Conservation (phyloP, 1,140 invertebrate species). For the Leucophenga varia region DNA sequence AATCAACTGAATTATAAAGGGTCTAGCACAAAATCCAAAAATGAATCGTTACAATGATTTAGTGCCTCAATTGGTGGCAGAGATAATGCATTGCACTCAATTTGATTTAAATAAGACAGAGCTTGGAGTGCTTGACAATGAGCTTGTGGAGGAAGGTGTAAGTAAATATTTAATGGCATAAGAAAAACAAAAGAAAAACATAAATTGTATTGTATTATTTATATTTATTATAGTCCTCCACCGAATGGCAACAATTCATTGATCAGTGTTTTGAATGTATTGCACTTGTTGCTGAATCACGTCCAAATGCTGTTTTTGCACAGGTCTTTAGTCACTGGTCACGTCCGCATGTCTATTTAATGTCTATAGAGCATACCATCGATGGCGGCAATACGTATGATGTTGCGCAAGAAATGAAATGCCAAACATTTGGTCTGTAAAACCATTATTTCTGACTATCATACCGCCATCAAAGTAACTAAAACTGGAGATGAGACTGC, state of each 20-base stretch:
- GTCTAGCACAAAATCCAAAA: constrained; percentile 32
- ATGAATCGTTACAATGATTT: constrained; percentile 66
- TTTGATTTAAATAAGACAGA: constrained; percentile 75
- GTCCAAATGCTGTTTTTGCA: constrained; percentile 74
- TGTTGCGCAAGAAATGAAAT: constrained; percentile 42
- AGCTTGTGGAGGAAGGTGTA: constrained; percentile 80
- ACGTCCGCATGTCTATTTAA: constrained; percentile 40
- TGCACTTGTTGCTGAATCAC: constrained; percentile 77
- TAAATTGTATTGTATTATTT: not conserved
- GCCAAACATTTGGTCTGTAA: constrained; percentile 41
- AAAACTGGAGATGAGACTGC: too few relatives aligned
- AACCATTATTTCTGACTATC: too few relatives aligned
- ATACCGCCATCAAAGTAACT: too few relatives aligned
- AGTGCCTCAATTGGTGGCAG: constrained; percentile 72
- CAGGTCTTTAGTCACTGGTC: constrained; percentile 59
- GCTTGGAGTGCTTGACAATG: constrained; percentile 80
- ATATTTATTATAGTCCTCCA: constrained; percentile 68
- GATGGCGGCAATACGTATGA: constrained; percentile 39
- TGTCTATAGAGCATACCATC: constrained; percentile 41
- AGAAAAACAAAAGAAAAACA: too few relatives aligned
- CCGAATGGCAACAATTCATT: constrained; percentile 87
- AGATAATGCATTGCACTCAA: constrained; percentile 81
- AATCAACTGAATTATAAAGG: constrained; percentile 50
- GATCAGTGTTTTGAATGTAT: constrained; percentile 82
- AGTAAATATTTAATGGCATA: too few relatives aligned